Evolutionary conservation across 2,888 invertebrate genomes (phyloP).

Genomic region (Junonia oenone): DNA sequence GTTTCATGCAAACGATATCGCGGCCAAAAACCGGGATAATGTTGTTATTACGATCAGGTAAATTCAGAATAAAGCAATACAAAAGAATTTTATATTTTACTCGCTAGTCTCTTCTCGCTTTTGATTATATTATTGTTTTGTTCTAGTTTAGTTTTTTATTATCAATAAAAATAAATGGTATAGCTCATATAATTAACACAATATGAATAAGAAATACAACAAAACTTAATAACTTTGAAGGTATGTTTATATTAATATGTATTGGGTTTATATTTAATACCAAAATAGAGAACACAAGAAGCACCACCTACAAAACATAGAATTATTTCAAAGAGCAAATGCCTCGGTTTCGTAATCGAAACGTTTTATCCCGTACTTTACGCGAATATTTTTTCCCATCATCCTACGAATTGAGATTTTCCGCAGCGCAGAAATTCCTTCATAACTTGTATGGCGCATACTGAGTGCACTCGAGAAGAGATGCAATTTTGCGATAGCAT

Average conservation of each 20-base stretch:
- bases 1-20: background rate
- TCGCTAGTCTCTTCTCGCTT: background rate
- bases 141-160: background rate
- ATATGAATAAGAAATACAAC: too few species aligned
- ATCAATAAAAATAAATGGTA: too few species aligned
- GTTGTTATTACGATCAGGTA: background rate
- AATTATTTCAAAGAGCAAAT: background rate
- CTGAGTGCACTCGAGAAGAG: constrained; percentile 16
- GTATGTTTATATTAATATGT: too few species aligned
- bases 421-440: constrained; percentile 12
- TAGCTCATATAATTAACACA: too few species aligned
- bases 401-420: constrained; percentile 9
- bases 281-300: too few species aligned
- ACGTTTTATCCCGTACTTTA: background rate
- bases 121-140: background rate
- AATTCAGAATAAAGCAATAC: background rate
- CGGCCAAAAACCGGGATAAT: background rate
- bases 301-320: too few species aligned
- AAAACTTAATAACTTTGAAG: too few species aligned
- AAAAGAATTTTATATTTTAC: background rate
- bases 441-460: constrained; percentile 10
- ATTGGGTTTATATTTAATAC: too few species aligned
- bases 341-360: background rate
- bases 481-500: constrained; percentile 20
- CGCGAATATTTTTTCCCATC: constrained; percentile 3